A percentile compares a stretch with the other conserved stretches of the same genome.
Conservation (phyloP, 2,113 vertebrate species). For the Crotalus horridus region DNA sequence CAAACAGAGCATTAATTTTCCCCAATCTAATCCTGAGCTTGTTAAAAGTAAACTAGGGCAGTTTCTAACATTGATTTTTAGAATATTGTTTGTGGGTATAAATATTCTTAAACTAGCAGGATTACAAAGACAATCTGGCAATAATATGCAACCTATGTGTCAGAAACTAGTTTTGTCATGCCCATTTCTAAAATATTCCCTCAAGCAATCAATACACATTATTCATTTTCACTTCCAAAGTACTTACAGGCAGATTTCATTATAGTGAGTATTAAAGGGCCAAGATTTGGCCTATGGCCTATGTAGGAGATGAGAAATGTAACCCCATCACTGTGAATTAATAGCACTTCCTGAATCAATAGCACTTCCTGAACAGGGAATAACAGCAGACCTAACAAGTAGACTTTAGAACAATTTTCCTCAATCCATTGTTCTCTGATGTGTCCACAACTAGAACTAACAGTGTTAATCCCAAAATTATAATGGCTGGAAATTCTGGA, state of each 20-base stretch:
- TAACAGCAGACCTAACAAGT: background rate
- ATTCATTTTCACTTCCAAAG: background rate
- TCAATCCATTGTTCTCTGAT: background rate
- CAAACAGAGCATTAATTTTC: background rate
- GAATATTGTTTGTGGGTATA: slow-evolving; percentile 39
- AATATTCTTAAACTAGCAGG: slow-evolving; percentile 18
- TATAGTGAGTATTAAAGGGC: background rate
- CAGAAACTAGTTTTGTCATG: slow-evolving; percentile 4
- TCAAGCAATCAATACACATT: background rate
- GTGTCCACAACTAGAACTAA: background rate
- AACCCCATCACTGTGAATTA: slow-evolving; percentile 16
- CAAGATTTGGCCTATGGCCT: slow-evolving; percentile 20
- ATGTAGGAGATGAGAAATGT: slow-evolving; percentile 25
- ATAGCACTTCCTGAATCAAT: slow-evolving; percentile 35
- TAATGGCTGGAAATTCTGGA: background rate
- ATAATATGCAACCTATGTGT: slow-evolving; percentile 10
- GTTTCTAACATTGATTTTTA: background rate
- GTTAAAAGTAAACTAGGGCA: slow-evolving; percentile 35
- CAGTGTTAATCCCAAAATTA: background rate
- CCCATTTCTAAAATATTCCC: background rate
- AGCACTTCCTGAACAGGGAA: slow-evolving; percentile 6
- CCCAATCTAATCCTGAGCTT: slow-evolving; percentile 24
- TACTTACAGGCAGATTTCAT: background rate
- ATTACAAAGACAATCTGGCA: slow-evolving; percentile 23
- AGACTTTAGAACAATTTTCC: background rate